Conservation (phyloP, 2,888 invertebrate genomes). For the Seira sanloemensis region DNA sequence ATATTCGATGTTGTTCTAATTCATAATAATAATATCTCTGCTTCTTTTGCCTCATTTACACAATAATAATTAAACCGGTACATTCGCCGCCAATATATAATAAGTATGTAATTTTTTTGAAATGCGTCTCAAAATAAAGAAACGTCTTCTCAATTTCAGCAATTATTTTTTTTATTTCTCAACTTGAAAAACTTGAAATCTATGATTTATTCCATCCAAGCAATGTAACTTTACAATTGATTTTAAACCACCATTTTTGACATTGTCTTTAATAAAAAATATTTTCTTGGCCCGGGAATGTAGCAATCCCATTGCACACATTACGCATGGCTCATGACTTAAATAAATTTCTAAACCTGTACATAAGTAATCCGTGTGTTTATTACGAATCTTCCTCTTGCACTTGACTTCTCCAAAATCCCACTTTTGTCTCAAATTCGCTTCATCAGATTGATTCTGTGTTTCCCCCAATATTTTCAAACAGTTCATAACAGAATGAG, state of each 20-base stretch:
- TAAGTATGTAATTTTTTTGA: not conserved
- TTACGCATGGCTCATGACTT: slow-evolving; percentile 91
- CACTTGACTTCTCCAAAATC: slow-evolving; percentile 51
- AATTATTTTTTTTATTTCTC: slow-evolving; percentile 8
- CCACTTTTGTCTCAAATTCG: slow-evolving; percentile 6
- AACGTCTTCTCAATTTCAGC: not conserved
- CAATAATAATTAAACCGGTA: not conserved
- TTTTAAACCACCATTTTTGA: slow-evolving; percentile 82
- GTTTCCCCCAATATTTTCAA: slow-evolving; percentile 88
- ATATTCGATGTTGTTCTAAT: too few species aligned
- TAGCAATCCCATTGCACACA: slow-evolving; percentile 96
- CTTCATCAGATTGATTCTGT: slow-evolving; percentile 22
- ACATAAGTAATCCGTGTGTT: slow-evolving; percentile 81
- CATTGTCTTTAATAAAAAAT: slow-evolving; percentile 82
- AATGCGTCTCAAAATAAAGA: too few species aligned
- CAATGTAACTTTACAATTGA: slow-evolving; percentile 86
- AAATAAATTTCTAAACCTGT: slow-evolving; percentile 91
- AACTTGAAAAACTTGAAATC: slow-evolving; percentile 87
- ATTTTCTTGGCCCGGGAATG: slow-evolving; percentile 91
- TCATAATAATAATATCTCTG: too few species aligned
- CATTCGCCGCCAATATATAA: not conserved
- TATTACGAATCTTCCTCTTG: slow-evolving; percentile 40
- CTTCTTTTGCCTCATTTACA: too few species aligned
- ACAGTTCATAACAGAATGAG: slow-evolving; percentile 88
- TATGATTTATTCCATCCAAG: slow-evolving; percentile 89